Percentiles rank a stretch among this genome's conserved stretches.
Evolutionary conservation across 2,797 vertebrate species (phyloP).

Genomic region (Eurystomus glaucurus): DNA sequence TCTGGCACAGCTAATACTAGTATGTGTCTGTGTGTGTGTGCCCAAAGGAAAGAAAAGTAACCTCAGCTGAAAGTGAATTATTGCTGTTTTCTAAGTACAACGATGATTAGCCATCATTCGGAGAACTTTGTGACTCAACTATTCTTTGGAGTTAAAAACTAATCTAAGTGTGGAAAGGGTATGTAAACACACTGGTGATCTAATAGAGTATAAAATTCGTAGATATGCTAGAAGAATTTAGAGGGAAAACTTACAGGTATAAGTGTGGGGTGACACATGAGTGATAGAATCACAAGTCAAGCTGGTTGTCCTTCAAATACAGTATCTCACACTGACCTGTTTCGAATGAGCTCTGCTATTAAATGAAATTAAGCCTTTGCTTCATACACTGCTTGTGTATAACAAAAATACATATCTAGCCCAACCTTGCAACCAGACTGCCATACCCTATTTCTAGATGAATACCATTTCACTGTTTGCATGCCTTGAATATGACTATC

Average conservation of each 20-base stretch:
- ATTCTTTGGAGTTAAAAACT: constrained; percentile 51
- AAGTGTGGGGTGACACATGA: constrained; percentile 15
- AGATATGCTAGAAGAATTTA: constrained; percentile 3
- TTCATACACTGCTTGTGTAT: neutral
- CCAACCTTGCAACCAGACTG: neutral
- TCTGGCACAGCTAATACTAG: neutral
- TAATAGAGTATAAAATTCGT: constrained; percentile 28
- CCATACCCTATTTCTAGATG: neutral
- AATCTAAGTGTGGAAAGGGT: constrained; percentile 38
- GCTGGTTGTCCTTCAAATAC: neutral
- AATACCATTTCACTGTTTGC: neutral
- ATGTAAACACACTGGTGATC: constrained; percentile 53
- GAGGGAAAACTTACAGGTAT: neutral
- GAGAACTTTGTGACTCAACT: constrained; percentile 7
- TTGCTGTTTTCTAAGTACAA: constrained; percentile 26
- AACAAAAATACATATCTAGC: neutral
- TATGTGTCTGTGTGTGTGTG: neutral
- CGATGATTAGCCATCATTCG: neutral
- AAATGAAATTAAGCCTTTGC: neutral
- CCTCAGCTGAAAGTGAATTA: neutral
- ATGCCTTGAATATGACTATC: neutral
- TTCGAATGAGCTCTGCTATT: neutral
- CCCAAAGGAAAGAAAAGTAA: constrained; percentile 24
- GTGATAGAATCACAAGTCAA: neutral
- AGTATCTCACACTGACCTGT: neutral